phyloP scores from a whole-genome alignment of 2,113 vertebrate genomes.

The Phocoena phocoena region DNA sequence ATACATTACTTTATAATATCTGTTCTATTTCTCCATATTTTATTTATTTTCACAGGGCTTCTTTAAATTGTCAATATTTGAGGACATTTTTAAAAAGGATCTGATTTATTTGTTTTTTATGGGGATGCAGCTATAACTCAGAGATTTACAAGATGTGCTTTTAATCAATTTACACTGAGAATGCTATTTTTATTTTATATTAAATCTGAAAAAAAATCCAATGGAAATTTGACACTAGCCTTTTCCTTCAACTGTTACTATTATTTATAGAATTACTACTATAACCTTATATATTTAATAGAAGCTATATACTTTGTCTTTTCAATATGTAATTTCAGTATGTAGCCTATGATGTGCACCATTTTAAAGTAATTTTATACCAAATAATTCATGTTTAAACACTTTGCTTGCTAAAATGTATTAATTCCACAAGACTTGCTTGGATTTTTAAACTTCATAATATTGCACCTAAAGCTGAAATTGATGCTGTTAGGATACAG shows the following conservation, averaged over 20 bases:
- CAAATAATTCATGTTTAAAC: slow-evolving; percentile 24
- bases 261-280: background rate
- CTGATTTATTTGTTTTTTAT: background rate
- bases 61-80: background rate
- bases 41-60: background rate
- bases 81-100: background rate
- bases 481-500: background rate
- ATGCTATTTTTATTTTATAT: background rate
- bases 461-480: background rate
- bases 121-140: background rate
- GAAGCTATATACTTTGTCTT: background rate
- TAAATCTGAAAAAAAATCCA: background rate
- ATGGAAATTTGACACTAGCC: background rate
- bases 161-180: slow-evolving; percentile 26
- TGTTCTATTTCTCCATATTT: background rate
- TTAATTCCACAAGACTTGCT: background rate
- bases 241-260: background rate
- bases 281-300: background rate
- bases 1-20: background rate
- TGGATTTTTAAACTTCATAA: slow-evolving; percentile 31
- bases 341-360: background rate
- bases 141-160: background rate
- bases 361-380: slow-evolving; percentile 23
- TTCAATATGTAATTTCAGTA: background rate
- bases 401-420: background rate